These are phyloP conservation scores for Sphaerophoria rueppellii DNA, from an alignment of 2,888 invertebrate species.

Conservation along the genomic window DNA sequence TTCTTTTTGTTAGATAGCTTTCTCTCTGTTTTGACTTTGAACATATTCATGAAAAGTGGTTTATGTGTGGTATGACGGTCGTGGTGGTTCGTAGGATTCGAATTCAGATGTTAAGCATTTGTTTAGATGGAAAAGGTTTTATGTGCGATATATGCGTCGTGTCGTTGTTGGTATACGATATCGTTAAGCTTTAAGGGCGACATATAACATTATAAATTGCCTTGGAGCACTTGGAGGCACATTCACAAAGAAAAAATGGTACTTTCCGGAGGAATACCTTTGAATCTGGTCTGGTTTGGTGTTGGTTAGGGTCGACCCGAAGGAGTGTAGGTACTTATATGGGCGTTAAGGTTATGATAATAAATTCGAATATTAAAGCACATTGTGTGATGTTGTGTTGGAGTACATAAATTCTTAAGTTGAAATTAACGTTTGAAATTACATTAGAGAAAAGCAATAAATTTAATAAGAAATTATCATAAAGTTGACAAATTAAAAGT, in stretches of 20 bases:
- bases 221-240: constrained; percentile 17
- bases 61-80: constrained; percentile 9
- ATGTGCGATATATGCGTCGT: no score
- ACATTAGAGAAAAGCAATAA: not conserved
- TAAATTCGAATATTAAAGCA: constrained; percentile 45
- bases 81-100: constrained; percentile 10
- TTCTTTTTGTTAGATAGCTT: constrained; percentile 8
- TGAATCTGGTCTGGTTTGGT: not conserved
- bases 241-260: not conserved
- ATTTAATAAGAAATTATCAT: constrained; percentile 19
- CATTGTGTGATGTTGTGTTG: constrained; percentile 18
- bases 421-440: not conserved
- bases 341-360: constrained; percentile 36
- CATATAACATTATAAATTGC: constrained; percentile 40
- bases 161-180: not conserved
- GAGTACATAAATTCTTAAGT: constrained; percentile 11
- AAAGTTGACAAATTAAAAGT: constrained; percentile 3
- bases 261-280: not conserved
- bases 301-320: no score
- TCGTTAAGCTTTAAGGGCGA: constrained; percentile 24
- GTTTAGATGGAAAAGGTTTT: constrained; percentile 36
- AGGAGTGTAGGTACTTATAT: not conserved
- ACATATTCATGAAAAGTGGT: constrained; percentile 54
- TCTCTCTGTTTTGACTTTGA: constrained; percentile 35
- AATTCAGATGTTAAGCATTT: constrained; percentile 51